Base-by-base conservation (phyloP, 2,888 invertebrate species). In the Heliconius aoede region DNA sequence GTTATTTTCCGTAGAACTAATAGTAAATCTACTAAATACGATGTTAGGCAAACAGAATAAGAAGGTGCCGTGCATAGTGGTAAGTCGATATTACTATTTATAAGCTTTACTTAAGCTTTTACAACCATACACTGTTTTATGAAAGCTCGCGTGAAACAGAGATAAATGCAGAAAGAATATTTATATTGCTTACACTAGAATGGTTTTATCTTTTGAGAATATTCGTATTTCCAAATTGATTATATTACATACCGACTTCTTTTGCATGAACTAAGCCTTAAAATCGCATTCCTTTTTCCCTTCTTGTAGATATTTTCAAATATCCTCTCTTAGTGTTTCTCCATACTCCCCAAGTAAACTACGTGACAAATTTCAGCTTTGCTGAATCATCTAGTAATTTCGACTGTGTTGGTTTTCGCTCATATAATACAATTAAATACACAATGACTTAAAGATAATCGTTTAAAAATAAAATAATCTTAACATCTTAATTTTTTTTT, bases 1-100 rank as follows among this genome's bases (percentile, higher is more conserved):
- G 36, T 36, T 65, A 36, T 36, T 24, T 36, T 36, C 3, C 5
- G 24, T 65, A n/a, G 40, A 40, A 24, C 40, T 24, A 8, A n/a
- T 65, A 36, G 3, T 65, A 36, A 7, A 36, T 36, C 30, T 32
- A 55, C n/a, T 55, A 69, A 24, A 32, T 51, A 69, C 15, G 55
- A 69, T 69, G 69, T 69, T 69, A 30, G 69, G 69, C 30, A 69
- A 69, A 69, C 69, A 55, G n/a, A 55, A 69, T 55, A 72, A 72
- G 36, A 72, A 72, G 40, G 72, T 72, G 40, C 60, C 72, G 26
- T 58, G 58, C 21, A 72, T 40, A 60, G 61, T 36, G 72, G 72
- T 72, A 61, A 72, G 72, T 72, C 60, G 72, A 61, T 72, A 40
- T 46, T 51, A 46, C 21, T 46, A 69, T 36, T 72, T 61, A 72